phyloP scores from a whole-genome alignment of 35 echinoderm and acorn worm genomes.

The Nesometra sesokonis region DNA sequence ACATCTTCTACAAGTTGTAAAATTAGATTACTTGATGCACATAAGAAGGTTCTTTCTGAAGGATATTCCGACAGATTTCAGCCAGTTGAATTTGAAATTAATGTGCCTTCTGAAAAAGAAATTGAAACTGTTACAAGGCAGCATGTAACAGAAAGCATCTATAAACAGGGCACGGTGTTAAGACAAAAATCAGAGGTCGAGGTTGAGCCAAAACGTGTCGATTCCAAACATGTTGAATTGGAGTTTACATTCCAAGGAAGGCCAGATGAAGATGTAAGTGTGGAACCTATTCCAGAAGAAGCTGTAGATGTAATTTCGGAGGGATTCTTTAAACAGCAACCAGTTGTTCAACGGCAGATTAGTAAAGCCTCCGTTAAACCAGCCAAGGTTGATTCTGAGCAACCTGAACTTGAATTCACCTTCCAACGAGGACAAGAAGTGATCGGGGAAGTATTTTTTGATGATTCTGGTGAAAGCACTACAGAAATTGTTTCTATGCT shows the following conservation, averaged over 20 bases:
- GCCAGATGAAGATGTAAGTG: not conserved
- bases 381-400: not conserved
- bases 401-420: not conserved
- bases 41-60: not conserved
- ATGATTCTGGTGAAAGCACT: not conserved
- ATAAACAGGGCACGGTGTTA: not conserved
- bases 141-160: not conserved
- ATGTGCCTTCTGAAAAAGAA: not conserved
- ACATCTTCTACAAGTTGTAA: slow-evolving; percentile 70
- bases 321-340: not conserved
- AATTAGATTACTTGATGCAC: slow-evolving; percentile 3
- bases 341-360: not conserved
- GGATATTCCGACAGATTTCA: slow-evolving; percentile 14
- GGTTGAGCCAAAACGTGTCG: not conserved
- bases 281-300: not conserved
- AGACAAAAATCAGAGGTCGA: not conserved
- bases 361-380: not conserved
- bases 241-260: not conserved
- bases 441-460: not conserved
- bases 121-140: not conserved
- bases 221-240: not conserved
- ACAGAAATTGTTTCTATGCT: not conserved
- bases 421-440: not conserved
- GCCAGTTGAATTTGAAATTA: slow-evolving; percentile 1
- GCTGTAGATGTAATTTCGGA: not conserved